Percentiles rank a stretch among this genome's conserved stretches.
These are phyloP conservation scores for Drosophila neoperkinsi DNA, from an alignment of 2,888 invertebrate species.

Conservation along the genomic window DNA sequence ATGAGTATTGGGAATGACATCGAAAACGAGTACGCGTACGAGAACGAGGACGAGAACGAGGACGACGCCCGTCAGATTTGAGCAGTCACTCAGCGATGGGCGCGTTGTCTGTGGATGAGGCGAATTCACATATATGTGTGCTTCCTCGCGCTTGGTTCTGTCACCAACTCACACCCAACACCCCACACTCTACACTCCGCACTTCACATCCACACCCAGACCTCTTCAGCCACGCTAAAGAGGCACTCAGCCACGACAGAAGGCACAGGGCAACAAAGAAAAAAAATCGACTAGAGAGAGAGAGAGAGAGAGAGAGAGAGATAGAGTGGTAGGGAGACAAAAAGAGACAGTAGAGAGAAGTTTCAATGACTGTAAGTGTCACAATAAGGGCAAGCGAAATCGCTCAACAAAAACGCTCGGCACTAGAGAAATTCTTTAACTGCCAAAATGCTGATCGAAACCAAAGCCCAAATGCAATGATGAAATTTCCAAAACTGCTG, in stretches of 20 bases:
- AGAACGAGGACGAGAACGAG: slow-evolving; percentile 14
- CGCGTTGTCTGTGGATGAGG: slow-evolving; percentile 2
- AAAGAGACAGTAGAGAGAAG: slow-evolving; percentile 8
- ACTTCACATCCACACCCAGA: slow-evolving; percentile 15
- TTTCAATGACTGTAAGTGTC: slow-evolving; percentile 50
- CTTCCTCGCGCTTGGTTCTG: slow-evolving; percentile 12
- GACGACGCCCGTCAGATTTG: slow-evolving; percentile 64
- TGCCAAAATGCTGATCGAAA: slow-evolving; percentile 58
- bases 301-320: background rate
- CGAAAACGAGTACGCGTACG: slow-evolving; percentile 19
- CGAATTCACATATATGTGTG: slow-evolving; percentile 14
- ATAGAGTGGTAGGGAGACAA: background rate
- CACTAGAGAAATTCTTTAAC: slow-evolving; percentile 57
- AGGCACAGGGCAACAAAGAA: slow-evolving; percentile 28
- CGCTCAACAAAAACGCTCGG: slow-evolving; percentile 55
- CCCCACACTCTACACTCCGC: slow-evolving; percentile 5
- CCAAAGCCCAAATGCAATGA: slow-evolving; percentile 57
- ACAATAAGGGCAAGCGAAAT: slow-evolving; percentile 59
- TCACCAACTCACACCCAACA: slow-evolving; percentile 5
- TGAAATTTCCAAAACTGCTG: slow-evolving; percentile 56
- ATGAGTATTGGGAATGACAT: slow-evolving; percentile 62
- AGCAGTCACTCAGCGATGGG: slow-evolving; percentile 52
- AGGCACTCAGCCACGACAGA: slow-evolving; percentile 65
- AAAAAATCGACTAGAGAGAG: slow-evolving; percentile 3
- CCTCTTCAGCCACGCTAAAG: slow-evolving; percentile 57